A percentile compares a stretch with the other conserved stretches of the same genome.
These are phyloP conservation scores for Lamellibrachia columna DNA, from an alignment of 2,888 invertebrate species.

Conservation along the genomic window DNA sequence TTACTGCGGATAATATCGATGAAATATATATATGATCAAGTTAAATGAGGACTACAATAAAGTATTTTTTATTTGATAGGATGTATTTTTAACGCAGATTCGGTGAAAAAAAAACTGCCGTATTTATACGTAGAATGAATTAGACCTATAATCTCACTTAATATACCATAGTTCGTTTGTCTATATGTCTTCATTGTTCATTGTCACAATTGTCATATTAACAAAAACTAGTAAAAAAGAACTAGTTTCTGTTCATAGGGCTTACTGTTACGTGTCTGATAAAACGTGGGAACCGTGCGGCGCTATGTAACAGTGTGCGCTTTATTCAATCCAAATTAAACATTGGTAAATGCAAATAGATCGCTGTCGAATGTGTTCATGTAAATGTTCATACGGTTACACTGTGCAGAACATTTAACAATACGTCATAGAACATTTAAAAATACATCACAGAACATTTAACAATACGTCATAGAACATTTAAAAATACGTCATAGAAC, in stretches of 20 bases:
- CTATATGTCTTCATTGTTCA: not conserved
- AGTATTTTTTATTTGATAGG: too few species aligned
- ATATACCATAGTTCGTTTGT: not conserved
- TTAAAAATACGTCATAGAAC: too few species aligned
- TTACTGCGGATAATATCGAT: too few species aligned
- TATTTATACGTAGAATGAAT: too few species aligned
- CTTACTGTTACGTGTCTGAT: not conserved
- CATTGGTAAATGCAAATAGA: not conserved
- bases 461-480: not conserved
- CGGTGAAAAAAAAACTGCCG: too few species aligned
- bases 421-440: not conserved
- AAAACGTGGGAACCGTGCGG: not conserved
- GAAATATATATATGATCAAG: too few species aligned
- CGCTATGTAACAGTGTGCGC: not conserved
- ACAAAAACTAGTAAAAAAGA: too few species aligned
- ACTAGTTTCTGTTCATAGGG: not conserved
- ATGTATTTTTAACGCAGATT: too few species aligned
- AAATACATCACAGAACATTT: not conserved
- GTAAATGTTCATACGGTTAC: not conserved
- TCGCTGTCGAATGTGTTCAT: not conserved
- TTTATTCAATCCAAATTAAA: conserved; percentile 6
- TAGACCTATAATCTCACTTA: not conserved
- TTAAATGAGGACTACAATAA: too few species aligned
- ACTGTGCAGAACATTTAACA: not conserved
- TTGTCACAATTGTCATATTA: too few species aligned